These are phyloP conservation scores for Urosaurus nigricauda DNA, from an alignment of 2,797 vertebrate species.

Conservation along the genomic window DNA sequence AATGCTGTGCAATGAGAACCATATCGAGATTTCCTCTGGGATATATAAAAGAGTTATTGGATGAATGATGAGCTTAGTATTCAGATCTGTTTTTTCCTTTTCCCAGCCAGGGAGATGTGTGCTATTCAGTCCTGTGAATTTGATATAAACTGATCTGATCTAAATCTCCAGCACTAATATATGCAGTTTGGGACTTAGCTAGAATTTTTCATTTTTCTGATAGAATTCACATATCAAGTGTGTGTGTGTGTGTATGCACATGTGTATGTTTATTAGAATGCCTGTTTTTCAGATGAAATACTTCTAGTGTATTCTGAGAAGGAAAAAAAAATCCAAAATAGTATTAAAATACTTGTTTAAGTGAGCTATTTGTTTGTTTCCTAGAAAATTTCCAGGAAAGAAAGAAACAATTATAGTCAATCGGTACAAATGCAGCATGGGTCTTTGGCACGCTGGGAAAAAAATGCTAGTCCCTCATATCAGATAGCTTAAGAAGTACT, in stretches of 20 bases:
- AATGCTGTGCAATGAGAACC: not conserved
- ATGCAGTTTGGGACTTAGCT: not conserved
- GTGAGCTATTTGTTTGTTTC: not conserved
- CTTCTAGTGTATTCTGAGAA: not conserved
- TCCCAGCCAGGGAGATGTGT: not conserved
- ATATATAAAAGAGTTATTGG: not conserved
- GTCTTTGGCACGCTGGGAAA: no score
- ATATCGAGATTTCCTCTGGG: constrained; percentile 9
- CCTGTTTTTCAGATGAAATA: not conserved
- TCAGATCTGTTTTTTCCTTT: not conserved
- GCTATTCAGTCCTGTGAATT: not conserved
- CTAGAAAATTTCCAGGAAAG: no score
- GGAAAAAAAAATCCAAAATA: not conserved
- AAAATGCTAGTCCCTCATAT: no score
- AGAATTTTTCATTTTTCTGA: not conserved
- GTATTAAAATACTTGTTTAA: not conserved
- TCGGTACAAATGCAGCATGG: no score
- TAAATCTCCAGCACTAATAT: not conserved
- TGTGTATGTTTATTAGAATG: not conserved
- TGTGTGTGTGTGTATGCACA: no score
- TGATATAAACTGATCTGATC: not conserved
- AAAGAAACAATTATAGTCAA: no score
- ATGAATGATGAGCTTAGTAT: not conserved
- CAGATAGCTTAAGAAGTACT: no score
- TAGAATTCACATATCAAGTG: not conserved